These are phyloP conservation scores for Hemichromis elongatus DNA, from an alignment of 2,113 vertebrate genomes.

Conservation along the genomic window DNA sequence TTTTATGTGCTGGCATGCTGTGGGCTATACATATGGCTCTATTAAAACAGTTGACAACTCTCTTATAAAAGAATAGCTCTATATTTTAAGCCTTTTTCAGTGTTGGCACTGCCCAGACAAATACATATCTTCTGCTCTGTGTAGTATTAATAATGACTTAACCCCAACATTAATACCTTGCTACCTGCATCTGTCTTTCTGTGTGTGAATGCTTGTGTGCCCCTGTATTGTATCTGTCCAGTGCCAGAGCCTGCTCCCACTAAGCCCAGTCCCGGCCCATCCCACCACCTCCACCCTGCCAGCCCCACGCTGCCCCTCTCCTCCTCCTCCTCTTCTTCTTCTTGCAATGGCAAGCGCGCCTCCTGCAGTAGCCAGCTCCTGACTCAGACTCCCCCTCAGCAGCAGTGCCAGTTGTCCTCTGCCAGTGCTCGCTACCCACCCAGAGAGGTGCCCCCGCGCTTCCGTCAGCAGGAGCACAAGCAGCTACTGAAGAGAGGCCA, in stretches of 20 bases:
- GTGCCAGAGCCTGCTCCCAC: conserved; percentile 91
- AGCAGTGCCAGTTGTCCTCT: conserved; percentile 70
- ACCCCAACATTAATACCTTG: conserved; percentile 38
- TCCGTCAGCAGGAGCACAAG: conserved; percentile 98
- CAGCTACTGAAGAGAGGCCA: conserved; percentile 97
- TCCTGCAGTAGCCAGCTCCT: conserved; percentile 64
- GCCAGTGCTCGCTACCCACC: conserved; percentile 87
- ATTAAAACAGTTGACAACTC: not conserved
- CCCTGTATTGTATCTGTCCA: conserved; percentile 58
- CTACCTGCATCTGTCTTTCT: conserved; percentile 39
- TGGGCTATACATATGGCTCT: not conserved
- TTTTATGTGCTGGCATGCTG: not conserved
- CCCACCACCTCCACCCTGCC: conserved; percentile 73
- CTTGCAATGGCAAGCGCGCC: conserved; percentile 90
- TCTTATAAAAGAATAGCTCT: not conserved
- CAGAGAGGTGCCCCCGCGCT: conserved; percentile 95
- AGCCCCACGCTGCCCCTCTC: conserved; percentile 82
- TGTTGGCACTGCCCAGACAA: not conserved
- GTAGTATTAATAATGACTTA: not conserved
- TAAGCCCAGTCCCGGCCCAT: conserved; percentile 88
- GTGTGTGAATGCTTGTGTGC: conserved; percentile 20
- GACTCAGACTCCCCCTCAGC: conserved; percentile 67
- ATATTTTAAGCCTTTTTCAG: not conserved
- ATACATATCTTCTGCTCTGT: not conserved
- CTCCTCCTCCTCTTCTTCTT: conserved; percentile 77